Evolutionary conservation across 2,888 invertebrate species (phyloP), one percentile per base, ranked within the genome.

Genomic region (Saturnia pavonia): DNA sequence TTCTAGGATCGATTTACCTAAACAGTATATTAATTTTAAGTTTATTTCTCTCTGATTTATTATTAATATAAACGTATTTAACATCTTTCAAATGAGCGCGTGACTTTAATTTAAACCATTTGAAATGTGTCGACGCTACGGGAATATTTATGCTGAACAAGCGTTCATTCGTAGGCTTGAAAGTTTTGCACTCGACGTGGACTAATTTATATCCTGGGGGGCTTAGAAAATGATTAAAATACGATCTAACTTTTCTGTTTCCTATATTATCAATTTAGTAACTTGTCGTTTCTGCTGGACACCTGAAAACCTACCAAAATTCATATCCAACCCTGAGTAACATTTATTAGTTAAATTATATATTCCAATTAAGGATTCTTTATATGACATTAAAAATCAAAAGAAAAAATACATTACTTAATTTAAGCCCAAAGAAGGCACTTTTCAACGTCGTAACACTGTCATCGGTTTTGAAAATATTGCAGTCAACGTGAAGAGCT

Each of bases 21-120:
- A 40, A 65, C 40, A 9, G n/a, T 65, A 0, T 19, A 65, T 65
- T 40, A 65, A 65, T 65, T 65, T 65, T 65, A 65, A 19, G 27
- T 40, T 11, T 40, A 65, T 65, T 60, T 25, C 57, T 27, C 25
- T 60, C 57, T 60, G 57, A 60, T 60, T 60, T 60, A 60, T 60
- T 60, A 27, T 60, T 27, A 25, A 60, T 27, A 60, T 60, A 60
- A 60, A 60, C 27, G 57, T 27, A 60, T 60, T 40, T 65, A 40
- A 65, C 65, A 65, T 40, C 19, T 34, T 65, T 65, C 40, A 65
- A 65, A 65, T 40, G 40, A 65, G 40, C 65, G 34, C 65, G 65
- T 65, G 65, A 65, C 65, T 65, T 65, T n/a, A 65, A 65, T 65
- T 40, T 40, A 65, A 60, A 60, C 40, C 7, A n/a, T 65, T 40